Base-by-base conservation (phyloP, 2,113 vertebrate species). In the Tragelaphus strepsiceros region DNA sequence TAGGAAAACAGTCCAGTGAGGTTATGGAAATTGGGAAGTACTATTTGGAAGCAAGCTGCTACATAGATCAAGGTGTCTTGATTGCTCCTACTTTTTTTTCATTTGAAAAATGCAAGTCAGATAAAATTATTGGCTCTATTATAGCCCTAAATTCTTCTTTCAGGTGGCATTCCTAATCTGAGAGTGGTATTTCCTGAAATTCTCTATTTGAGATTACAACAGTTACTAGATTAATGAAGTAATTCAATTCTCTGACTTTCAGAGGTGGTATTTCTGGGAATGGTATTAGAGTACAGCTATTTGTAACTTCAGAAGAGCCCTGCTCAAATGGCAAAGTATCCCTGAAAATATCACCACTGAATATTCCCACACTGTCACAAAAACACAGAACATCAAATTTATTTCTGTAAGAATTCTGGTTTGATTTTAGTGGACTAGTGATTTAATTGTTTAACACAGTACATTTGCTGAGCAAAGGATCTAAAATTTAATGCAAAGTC, bases 211-310 rank as follows among this genome's bases (percentile, higher is more conserved):
- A 30, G 14, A 35, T 92, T 93, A 78, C 51, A 95, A 94, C 3
- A 96, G 51, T 81, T 96, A 91, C 32, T 90, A 95, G 62, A 43
- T 67, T 94, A 86, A 83, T 74, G 58, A 54, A 32, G 78, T 94
- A 84, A 91, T 96, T 97, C 82, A 98, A 92, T 96, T 96, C 78
- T 92, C 54, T 93, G 74, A 51, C 24, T 96, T 98, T n/a, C 7
- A 6, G 80, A 88, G 61, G n/a, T 21, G 53, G 17, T 96, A 84
- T 90, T 97, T 97, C 71, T 97, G 51, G 49, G 78, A 95, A 88
- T 92, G n/a, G 49, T 88, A 82, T 92, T 91, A 94, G 54, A 87
- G 49, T 14, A 59, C 13, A 83, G 46, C 85, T 97, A 77, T 97
- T 86, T 96, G 81, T 89, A 85, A 96, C 62, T 87, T 92, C 67